A percentile compares a stretch with the other conserved stretches of the same genome.
Conservation (phyloP, 2,797 vertebrate species). For the Cyprinodon diabolis region DNA sequence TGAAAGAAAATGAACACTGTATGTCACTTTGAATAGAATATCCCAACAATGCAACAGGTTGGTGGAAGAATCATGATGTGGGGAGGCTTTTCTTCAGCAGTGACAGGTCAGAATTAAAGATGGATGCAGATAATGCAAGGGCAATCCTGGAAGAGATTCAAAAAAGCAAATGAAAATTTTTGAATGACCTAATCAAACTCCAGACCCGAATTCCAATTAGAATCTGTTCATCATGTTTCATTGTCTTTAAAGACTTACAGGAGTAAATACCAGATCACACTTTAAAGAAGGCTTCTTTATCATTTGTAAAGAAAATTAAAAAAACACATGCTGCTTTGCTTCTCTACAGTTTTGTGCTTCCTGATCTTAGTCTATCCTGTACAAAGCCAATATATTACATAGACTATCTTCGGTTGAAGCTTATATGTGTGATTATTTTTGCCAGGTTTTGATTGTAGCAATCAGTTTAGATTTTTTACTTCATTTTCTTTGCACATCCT, state of each 20-base stretch:
- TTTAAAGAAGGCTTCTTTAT: background rate
- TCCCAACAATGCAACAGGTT: too few species aligned
- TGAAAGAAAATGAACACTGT: background rate
- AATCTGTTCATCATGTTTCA: too few species aligned
- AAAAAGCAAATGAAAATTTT: background rate
- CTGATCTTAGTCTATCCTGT: background rate
- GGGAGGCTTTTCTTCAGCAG: background rate
- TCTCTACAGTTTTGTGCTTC: background rate
- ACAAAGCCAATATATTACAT: background rate
- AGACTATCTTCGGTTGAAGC: background rate
- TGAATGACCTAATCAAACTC: too few species aligned
- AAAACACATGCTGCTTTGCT: too few species aligned
- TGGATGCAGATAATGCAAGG: too few species aligned
- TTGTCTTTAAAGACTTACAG: too few species aligned
- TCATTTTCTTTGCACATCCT: background rate
- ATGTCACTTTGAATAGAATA: too few species aligned
- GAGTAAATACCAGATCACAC: background rate
- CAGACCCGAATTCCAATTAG: too few species aligned
- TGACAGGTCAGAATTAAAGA: too few species aligned
- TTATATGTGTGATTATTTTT: background rate
- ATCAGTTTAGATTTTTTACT: too few species aligned
- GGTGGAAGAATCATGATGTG: background rate
- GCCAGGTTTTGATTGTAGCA: background rate
- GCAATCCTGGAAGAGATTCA: too few species aligned
- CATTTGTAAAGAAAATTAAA: background rate